Evolutionary conservation across 2,113 vertebrate species (phyloP).

Genomic region (Bubo bubo): DNA sequence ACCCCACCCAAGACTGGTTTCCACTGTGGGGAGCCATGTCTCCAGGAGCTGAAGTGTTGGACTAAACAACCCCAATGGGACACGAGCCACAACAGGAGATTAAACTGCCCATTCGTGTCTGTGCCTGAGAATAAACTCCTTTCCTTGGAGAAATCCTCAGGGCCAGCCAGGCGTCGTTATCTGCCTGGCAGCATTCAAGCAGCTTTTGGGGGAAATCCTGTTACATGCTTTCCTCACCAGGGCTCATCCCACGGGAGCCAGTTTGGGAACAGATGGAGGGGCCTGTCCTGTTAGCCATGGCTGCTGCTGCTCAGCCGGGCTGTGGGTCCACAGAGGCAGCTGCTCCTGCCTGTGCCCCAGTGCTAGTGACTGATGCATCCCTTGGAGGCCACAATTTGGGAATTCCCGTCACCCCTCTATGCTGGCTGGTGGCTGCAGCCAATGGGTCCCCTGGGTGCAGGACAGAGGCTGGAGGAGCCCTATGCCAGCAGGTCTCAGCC

Average conservation of each 20-base stretch:
- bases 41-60: neutral
- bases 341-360: neutral
- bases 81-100: neutral
- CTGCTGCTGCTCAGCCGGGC: neutral
- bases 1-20: neutral
- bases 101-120: neutral
- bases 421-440: neutral
- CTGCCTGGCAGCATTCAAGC: slow-evolving; percentile 30
- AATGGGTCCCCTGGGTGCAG: neutral
- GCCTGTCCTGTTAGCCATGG: neutral
- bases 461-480: neutral
- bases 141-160: slow-evolving; percentile 21
- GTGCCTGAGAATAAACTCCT: neutral
- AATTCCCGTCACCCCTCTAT: neutral
- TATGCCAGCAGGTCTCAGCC: neutral
- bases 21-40: accelerated
- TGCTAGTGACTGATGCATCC: neutral
- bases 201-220: slow-evolving; percentile 56
- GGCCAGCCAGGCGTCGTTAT: slow-evolving; percentile 27
- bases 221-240: neutral
- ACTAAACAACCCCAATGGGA: neutral
- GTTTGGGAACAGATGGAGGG: slow-evolving; percentile 42
- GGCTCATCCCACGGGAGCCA: neutral
- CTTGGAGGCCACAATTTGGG: neutral
- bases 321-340: neutral